A percentile compares a stretch with the other conserved stretches of the same genome.
Conservation (phyloP, 2,797 vertebrate species). For the Pseudochirops corinnae region DNA sequence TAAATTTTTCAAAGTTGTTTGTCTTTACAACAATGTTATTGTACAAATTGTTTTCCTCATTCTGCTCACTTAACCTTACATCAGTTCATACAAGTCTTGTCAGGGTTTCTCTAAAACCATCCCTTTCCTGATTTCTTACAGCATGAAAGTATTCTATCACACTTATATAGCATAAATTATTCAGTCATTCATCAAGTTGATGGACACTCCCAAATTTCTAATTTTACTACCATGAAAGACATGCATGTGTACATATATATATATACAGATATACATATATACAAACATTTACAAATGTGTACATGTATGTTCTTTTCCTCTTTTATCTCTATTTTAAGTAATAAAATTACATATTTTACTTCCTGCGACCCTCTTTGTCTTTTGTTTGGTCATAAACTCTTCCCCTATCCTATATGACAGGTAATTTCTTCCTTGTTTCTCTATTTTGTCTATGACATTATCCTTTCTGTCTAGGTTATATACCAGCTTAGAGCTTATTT, state of each 20-base stretch:
- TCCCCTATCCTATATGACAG: background rate
- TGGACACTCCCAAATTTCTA: background rate
- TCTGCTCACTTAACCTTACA: background rate
- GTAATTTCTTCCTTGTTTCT: background rate
- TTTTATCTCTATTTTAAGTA: background rate
- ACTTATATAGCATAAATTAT: background rate
- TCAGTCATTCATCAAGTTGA: background rate
- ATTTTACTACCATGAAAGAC: background rate
- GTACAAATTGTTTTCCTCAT: background rate
- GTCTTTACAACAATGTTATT: background rate
- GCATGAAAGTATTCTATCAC: background rate
- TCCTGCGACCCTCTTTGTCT: background rate
- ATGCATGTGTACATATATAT: background rate
- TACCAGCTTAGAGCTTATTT: background rate
- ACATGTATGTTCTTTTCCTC: background rate
- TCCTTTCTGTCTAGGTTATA: background rate
- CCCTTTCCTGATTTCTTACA: background rate
- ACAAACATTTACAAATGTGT: background rate
- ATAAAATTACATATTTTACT: background rate
- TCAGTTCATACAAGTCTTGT: background rate
- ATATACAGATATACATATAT: background rate
- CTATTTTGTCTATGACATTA: background rate
- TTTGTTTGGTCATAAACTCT: background rate
- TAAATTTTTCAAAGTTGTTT: background rate
- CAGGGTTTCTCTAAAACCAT: background rate